Conservation (phyloP, 2,888 invertebrate genomes). For the Lasioglossum pauxillum region DNA sequence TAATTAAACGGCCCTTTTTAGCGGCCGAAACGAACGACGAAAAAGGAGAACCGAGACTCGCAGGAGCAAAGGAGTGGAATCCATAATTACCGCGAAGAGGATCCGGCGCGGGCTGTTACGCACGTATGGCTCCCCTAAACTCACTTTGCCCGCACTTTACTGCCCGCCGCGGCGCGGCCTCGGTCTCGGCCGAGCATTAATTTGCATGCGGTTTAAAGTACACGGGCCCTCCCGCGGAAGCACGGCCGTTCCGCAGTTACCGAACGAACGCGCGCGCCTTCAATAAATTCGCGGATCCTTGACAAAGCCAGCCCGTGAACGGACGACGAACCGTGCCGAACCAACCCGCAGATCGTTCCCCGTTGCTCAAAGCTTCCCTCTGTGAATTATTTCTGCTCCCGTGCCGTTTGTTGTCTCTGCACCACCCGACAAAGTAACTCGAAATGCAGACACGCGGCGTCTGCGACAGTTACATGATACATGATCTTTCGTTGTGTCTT, state of each 20-base stretch:
- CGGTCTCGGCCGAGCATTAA: conserved; percentile 37
- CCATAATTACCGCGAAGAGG: conserved; percentile 47
- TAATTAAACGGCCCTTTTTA: conserved; percentile 14
- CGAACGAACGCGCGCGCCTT: conserved; percentile 24
- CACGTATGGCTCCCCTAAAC: conserved; percentile 41
- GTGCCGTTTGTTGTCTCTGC: background rate
- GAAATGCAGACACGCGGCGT: background rate
- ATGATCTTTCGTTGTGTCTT: background rate
- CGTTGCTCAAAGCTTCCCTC: background rate
- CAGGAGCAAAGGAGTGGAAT: conserved; percentile 30
- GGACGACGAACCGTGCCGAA: background rate
- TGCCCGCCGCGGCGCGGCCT: conserved; percentile 17
- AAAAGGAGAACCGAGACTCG: background rate
- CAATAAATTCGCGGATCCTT: conserved; percentile 29
- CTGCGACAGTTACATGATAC: background rate
- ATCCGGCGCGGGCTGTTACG: conserved; percentile 23
- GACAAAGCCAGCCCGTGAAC: conserved; percentile 6
- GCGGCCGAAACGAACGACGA: conserved; percentile 13
- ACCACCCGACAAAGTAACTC: background rate
- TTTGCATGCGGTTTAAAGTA: conserved; percentile 54
- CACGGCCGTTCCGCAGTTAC: conserved; percentile 15
- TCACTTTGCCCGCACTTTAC: conserved; percentile 46
- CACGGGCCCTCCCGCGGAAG: conserved; percentile 12
- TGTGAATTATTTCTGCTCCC: background rate
- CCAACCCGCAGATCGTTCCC: background rate